These are phyloP conservation scores for Patagioenas fasciata DNA, from an alignment of 2,113 vertebrate species.

Conservation along the genomic window DNA sequence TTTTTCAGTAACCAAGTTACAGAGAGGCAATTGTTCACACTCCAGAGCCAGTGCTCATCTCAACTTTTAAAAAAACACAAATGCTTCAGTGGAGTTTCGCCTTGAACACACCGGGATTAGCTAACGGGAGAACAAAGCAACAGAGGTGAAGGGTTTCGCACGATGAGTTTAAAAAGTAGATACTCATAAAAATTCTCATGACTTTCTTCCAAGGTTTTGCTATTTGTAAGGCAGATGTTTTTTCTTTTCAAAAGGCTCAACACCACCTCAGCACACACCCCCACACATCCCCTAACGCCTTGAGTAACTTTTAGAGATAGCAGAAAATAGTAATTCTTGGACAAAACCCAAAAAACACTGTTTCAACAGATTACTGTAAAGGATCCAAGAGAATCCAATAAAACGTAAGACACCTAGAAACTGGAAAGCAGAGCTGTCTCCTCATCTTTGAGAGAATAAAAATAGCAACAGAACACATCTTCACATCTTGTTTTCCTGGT, in stretches of 20 bases:
- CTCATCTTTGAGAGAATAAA: neutral
- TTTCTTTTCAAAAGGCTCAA: neutral
- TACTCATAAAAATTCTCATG: neutral
- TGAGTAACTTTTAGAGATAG: neutral
- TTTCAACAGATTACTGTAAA: neutral
- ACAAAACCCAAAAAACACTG: neutral
- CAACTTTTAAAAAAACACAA: neutral
- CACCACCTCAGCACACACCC: too few species aligned
- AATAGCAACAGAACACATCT: neutral
- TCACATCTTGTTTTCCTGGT: neutral
- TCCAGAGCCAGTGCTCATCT: neutral
- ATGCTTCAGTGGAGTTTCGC: neutral
- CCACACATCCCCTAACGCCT: neutral
- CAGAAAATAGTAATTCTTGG: neutral
- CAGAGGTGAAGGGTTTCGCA: rapidly evolving
- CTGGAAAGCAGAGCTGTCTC: neutral
- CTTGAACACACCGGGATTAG: rapidly evolving
- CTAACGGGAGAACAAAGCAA: neutral
- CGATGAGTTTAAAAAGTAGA: neutral
- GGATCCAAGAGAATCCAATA: neutral
- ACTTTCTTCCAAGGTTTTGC: neutral
- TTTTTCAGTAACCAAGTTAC: neutral
- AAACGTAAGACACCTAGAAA: neutral
- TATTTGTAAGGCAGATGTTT: neutral
- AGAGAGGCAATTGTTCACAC: neutral